Evolutionary conservation across 2,888 invertebrate genomes (phyloP), one percentile per base, ranked within the genome.

Genomic region (Drosophila longiperda): DNA sequence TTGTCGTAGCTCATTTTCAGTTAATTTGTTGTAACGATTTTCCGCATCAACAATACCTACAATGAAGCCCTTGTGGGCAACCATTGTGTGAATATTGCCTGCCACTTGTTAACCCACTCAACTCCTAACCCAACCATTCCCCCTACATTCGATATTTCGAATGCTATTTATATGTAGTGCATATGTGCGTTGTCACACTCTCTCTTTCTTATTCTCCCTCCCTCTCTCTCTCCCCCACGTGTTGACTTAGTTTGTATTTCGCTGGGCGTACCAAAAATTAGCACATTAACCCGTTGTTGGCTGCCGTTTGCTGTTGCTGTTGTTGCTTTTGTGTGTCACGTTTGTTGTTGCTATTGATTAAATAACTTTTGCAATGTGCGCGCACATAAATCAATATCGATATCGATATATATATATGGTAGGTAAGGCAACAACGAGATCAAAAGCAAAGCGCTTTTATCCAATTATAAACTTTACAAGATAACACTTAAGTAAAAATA

Each of bases 21-120:
- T 83, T 80, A 89, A 87, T 89, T 90, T 89, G 84, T 59, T 90
- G 85, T 80, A 89, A 75, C 90, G 89, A 87, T 89, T 90, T 87
- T 86, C 89, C 87, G 87, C 87, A 83, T 76, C 80, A 72, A 64
- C 52, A 62, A 66, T 52, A 33, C 40, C 60, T 52, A 52, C 61
- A 59, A n/a, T 29, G 66, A 67, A 66, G 78, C 81, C 81, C 78
- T 77, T 80, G 81, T 68, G 78, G 65, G 81, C 68, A 77, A 77
- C 62, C 65, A 73, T 68, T 78, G 78, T 78, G 78, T 78, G 81
- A 73, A 60, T 66, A 78, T 73, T 52, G 59, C 77, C 59, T 77
- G 73, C 78, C 81, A 78, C 78, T 78, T 78, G 81, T 81, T 78
- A 78, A 49, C 57, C 26, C 66, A 52, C 64, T 57, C 49, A 34